Base-by-base conservation (phyloP, 2,888 invertebrate species). In the Pimpla rufipes region DNA sequence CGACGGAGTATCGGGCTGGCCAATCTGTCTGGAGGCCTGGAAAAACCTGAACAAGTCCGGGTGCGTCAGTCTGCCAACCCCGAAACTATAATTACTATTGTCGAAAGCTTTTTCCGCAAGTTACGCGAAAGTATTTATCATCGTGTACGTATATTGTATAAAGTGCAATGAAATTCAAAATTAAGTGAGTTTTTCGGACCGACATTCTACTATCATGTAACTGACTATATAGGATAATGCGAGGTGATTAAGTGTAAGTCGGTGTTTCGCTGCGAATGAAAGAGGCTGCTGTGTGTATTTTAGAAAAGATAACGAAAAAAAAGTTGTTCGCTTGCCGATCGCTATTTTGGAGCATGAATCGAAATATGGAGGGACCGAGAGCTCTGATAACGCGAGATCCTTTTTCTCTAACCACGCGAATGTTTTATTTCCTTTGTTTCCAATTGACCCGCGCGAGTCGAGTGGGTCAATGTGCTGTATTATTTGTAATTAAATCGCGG, bases 401-500 rank as follows among this genome's bases (percentile, higher is more conserved):
- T 35, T 47, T 42, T 3, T 45, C 35, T 47, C 21, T 50, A 50
- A 11, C n/a, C n/a, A n/a, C 29, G 29, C 29, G 18, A 52, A 18
- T 16, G 29, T 47, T 57, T 67, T 16, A 3, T 59, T 77, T 29
- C 8, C 45, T 52, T 57, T 0, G 3, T 68, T 79, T 67, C 29
- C 23, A 50, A 73, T 37, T 55, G 67, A 68, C 62, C 74, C 18
- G 35, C 23, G 29, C 40, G 67, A 45, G 16, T 64, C 23, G 45
- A 74, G 62, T 40, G 71, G 10, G 18, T 59, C 64, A 67, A n/a
- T n/a, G n/a, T n/a, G 62, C 76, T 77, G 75, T 79, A 77, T 83
- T 68, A 79, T 83, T 79, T 79, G 76, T 76, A 55, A 66, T 74
- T 62, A 80, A 76, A 62, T 76, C 73, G 75, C 42, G 59, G 64